A percentile compares a stretch with the other conserved stretches of the same genome.
Evolutionary conservation across 2,888 invertebrate genomes (phyloP).

Genomic region (Drosophila prolongata): DNA sequence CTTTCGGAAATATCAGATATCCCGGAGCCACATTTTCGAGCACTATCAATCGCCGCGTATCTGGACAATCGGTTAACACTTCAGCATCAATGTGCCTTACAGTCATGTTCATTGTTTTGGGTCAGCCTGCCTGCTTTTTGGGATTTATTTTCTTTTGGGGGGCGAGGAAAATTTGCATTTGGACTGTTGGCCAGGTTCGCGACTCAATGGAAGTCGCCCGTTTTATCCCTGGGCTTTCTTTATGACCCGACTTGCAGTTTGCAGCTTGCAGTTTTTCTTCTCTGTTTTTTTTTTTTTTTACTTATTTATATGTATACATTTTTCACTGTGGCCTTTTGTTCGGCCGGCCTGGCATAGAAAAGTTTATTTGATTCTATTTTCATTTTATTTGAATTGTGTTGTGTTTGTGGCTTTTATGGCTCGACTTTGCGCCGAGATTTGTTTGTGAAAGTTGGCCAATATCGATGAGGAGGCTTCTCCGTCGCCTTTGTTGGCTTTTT

Average conservation of each 20-base stretch:
- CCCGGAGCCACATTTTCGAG: slow-evolving; percentile 23
- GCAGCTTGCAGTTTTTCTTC: slow-evolving; percentile 21
- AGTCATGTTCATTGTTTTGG: slow-evolving; percentile 42
- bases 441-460: slow-evolving; percentile 70
- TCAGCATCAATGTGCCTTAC: slow-evolving; percentile 33
- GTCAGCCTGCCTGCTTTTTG: slow-evolving; percentile 23
- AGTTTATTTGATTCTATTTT: slow-evolving; percentile 79
- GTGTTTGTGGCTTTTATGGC: slow-evolving; percentile 67
- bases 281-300: not conserved
- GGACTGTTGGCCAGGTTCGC: slow-evolving; percentile 59
- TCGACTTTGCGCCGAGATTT: slow-evolving; percentile 64
- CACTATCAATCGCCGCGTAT: slow-evolving; percentile 40
- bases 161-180: slow-evolving; percentile 63
- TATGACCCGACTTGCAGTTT: slow-evolving; percentile 62
- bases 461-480: slow-evolving; percentile 53
- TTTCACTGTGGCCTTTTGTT: slow-evolving; percentile 69
- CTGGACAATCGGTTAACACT: slow-evolving; percentile 42
- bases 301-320: slow-evolving; percentile 37
- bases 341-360: slow-evolving; percentile 52
- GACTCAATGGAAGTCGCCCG: slow-evolving; percentile 27
- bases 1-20: slow-evolving; percentile 7
- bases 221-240: slow-evolving; percentile 63
- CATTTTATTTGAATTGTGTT: slow-evolving; percentile 79
- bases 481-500: slow-evolving; percentile 14
- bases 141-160: slow-evolving; percentile 12